Conservation (phyloP, 1,140 invertebrate species). For the Drosophila nikananu region DNA sequence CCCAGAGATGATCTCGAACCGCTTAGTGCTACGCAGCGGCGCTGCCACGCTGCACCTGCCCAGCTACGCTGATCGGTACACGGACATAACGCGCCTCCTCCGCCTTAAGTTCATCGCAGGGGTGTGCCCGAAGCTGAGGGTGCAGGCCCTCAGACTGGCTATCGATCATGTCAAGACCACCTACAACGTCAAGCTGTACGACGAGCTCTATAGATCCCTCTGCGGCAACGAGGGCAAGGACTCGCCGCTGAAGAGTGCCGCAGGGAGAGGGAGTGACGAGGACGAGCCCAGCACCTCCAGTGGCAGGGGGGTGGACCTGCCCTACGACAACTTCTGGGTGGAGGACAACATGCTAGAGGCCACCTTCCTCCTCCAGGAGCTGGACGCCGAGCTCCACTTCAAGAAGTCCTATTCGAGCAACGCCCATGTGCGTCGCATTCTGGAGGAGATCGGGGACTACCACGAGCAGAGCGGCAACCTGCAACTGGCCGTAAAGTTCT, state of each 20-base stretch:
- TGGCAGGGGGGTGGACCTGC: not conserved
- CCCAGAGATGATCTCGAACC: not conserved
- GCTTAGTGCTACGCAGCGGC: not conserved
- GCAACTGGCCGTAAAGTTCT: constrained; percentile 62
- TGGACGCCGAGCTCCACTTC: constrained; percentile 65
- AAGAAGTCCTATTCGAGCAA: constrained; percentile 65
- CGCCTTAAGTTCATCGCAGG: constrained; percentile 63
- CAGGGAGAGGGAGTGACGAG: not conserved
- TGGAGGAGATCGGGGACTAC: constrained; percentile 71
- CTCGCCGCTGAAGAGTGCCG: not conserved
- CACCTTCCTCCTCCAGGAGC: constrained; percentile 56
- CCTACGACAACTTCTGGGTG: constrained; percentile 46
- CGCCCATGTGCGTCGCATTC: constrained; percentile 51
- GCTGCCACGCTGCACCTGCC: constrained; percentile 30
- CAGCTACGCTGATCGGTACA: constrained; percentile 58
- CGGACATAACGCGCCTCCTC: constrained; percentile 40
- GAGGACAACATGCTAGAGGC: constrained; percentile 63
- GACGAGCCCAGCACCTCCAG: constrained; percentile 6
- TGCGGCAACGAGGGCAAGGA: constrained; percentile 11
- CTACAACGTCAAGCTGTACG: constrained; percentile 62
- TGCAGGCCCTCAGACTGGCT: constrained; percentile 58
- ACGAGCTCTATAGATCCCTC: constrained; percentile 54
- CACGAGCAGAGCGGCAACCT: constrained; percentile 65
- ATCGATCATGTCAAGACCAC: constrained; percentile 64
- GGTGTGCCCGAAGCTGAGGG: constrained; percentile 60